Percentiles rank a stretch among this genome's conserved stretches.
Evolutionary conservation across 1,140 invertebrate genomes (phyloP).

Genomic region (Drosophila ironensis): DNA sequence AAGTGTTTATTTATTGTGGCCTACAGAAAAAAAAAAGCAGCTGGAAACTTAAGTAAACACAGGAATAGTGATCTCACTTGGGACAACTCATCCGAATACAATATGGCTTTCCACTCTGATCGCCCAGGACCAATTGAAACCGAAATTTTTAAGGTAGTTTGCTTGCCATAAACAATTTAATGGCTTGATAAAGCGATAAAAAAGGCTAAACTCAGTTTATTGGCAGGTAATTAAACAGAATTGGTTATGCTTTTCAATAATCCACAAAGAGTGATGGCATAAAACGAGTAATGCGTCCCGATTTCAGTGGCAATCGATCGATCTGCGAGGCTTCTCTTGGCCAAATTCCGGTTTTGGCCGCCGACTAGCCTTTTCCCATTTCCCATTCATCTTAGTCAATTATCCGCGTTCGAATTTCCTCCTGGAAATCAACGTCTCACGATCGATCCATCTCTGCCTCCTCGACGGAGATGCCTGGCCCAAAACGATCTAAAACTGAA

Average conservation of each 20-base stretch:
- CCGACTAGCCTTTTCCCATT: neutral
- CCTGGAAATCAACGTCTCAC: neutral
- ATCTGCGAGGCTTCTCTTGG: neutral
- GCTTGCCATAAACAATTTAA: too few species aligned
- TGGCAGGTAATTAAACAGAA: too few species aligned
- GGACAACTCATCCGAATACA: neutral
- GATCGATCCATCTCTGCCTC: constrained; percentile 29
- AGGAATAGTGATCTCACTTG: constrained; percentile 24
- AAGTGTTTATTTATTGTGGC: constrained; percentile 24
- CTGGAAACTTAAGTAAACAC: constrained; percentile 21
- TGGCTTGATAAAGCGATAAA: too few species aligned
- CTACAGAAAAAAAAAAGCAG: constrained; percentile 8
- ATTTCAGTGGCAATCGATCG: neutral
- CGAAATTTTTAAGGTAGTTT: too few species aligned
- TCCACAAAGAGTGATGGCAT: too few species aligned
- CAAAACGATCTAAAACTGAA: neutral
- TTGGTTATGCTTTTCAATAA: too few species aligned
- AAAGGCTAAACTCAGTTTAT: too few species aligned
- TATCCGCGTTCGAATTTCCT: constrained; percentile 1
- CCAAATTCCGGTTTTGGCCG: neutral
- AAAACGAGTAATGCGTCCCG: neutral
- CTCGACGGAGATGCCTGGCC: neutral
- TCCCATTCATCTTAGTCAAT: constrained; percentile 38
- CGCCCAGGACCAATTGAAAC: too few species aligned
- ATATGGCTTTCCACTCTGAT: too few species aligned